A percentile compares a stretch with the other conserved stretches of the same genome.
These are phyloP conservation scores for Protobothrops flavoviridis DNA, from an alignment of 2,113 vertebrate genomes.

Conservation along the genomic window DNA sequence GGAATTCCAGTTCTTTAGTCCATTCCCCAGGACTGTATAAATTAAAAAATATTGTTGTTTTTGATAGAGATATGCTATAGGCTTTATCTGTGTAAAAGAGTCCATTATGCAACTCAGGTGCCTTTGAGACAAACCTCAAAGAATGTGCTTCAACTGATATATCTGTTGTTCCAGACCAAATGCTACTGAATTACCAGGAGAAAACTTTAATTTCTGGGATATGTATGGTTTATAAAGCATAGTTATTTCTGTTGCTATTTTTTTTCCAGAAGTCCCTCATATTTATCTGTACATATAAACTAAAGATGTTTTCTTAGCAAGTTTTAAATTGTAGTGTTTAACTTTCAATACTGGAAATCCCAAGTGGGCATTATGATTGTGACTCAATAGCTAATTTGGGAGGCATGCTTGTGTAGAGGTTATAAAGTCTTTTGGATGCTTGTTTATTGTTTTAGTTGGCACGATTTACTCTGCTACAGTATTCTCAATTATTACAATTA, in stretches of 20 bases:
- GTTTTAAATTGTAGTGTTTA: background rate
- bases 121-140: background rate
- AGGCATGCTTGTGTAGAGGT: background rate
- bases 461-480: background rate
- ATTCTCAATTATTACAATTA: background rate
- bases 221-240: background rate
- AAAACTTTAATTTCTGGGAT: background rate
- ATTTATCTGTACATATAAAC: background rate
- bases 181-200: background rate
- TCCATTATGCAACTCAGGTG: background rate
- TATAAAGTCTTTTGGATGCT: background rate
- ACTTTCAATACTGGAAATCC: background rate
- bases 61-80: background rate
- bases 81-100: background rate
- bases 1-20: background rate
- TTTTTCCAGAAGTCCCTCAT: too few relatives aligned
- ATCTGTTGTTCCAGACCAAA: background rate
- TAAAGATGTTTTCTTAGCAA: background rate
- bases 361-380: background rate
- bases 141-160: background rate
- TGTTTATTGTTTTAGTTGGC: background rate
- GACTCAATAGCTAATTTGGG: background rate
- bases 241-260: too few relatives aligned
- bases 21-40: background rate
- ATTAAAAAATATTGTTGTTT: background rate